phyloP scores from a whole-genome alignment of 2,888 invertebrate genomes.

The Carterocephalus palaemon region DNA sequence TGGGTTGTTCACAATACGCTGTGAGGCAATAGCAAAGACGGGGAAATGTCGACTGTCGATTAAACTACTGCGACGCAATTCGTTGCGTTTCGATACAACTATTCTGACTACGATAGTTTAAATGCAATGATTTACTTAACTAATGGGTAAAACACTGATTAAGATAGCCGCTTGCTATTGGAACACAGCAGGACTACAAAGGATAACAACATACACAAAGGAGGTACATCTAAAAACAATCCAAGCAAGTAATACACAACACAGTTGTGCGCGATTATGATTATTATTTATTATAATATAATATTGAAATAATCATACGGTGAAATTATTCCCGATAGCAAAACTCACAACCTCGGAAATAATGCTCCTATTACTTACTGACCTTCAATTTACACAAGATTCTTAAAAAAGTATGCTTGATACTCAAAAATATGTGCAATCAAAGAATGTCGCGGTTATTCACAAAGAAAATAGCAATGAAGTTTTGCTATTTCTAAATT shows the following conservation, averaged over 20 bases:
- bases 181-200: conserved; percentile 62
- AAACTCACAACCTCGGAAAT: conserved; percentile 78
- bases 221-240: conserved; percentile 70
- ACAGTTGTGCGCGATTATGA: conserved; percentile 69
- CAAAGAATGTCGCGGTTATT: conserved; percentile 36
- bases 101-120: conserved; percentile 66
- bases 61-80: conserved; percentile 54
- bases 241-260: conserved; percentile 73
- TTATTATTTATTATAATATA: conserved; percentile 49
- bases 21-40: conserved; percentile 67
- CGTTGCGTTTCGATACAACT: conserved; percentile 46
- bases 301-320: conserved; percentile 55
- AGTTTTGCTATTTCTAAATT: conserved; percentile 17
- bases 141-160: conserved; percentile 26
- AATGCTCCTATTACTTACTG: conserved; percentile 77
- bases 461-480: conserved; percentile 11
- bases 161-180: conserved; percentile 65
- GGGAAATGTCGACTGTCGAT: conserved; percentile 30
- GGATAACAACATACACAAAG: conserved; percentile 62
- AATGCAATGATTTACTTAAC: conserved; percentile 33
- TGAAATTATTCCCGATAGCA: conserved; percentile 76
- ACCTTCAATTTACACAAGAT: conserved; percentile 59
- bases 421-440: conserved; percentile 46
- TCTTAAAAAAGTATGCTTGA: conserved; percentile 43
- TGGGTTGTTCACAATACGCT: conserved; percentile 58